Evolutionary conservation across 2,888 invertebrate species (phyloP), one percentile per base, ranked within the genome.

Genomic region (Rhorus exstirpatorius): DNA sequence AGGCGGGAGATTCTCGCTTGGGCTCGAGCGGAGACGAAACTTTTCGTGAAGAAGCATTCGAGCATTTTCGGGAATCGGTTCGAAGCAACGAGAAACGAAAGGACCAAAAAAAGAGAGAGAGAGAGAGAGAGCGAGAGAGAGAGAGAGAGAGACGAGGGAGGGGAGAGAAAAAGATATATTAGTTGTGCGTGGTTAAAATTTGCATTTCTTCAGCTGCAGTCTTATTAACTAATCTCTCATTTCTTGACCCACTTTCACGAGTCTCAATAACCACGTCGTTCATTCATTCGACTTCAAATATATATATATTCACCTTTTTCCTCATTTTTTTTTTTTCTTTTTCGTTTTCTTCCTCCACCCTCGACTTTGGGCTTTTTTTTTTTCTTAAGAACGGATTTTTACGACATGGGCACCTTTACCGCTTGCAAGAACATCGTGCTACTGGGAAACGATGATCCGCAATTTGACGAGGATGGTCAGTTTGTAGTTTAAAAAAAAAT

Each of bases 141-240:
- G 75, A 77, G 58, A 60, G 77, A 84, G 84, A 87, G 87, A 87
- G 88, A 85, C 86, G 90, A 1, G n/a, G n/a, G n/a, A n/a, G n/a
- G 12, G 19, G 38, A 10, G 4, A 41, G 14, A 46, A 17, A 46
- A 3, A 31, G 12, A 31, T n/a, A n/a, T n/a, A n/a, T n/a, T 65
- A 90, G 90, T 91, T 88, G 89, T 89, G 88, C 90, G 90, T 88
- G 90, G 86, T 86, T 87, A 24, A 17, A 84, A 89, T 87, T 87
- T 87, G 84, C 86, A 86, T 83, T 75, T 85, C 70, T 81, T 83
- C 86, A 88, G 86, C 86, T 86, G 83, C 85, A 75, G 75, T 84
- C 79, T 72, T 79, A 63, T 67, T 67, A 65, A 61, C 72, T 41
- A 82, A 75, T 65, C 63, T 46, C 75, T 76, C 76, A 67, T 76